Base-by-base conservation (phyloP, 2,113 vertebrate species). In the Marmota monax region DNA sequence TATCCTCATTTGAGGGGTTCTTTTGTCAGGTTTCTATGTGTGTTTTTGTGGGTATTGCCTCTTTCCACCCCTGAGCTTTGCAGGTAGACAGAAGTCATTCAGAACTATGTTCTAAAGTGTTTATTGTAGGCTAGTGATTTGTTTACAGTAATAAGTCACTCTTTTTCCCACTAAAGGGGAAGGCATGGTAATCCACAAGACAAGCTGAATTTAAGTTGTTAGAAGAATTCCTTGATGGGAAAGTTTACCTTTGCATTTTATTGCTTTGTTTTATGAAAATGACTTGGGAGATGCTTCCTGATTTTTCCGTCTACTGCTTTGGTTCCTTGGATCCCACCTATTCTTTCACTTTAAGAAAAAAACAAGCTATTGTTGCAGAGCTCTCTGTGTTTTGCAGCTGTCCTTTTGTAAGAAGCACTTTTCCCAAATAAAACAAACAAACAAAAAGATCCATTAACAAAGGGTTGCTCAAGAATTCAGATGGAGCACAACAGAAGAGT, bases 351-450 rank as follows among this genome's bases (percentile, higher is more conserved):
- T 98, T 98, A 98, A 98, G 86, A 58, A 97, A 98, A 98, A 98
- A 98, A 98, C 97, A 98, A 98, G 98, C 98, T 96, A 98, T 98
- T 53, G 14, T 16, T 94, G 48, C 98, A 97, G 98, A 98, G 98
- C 98, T 98, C 98, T 98, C 97, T 97, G 98, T 98, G 98, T 98
- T 98, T 98, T 99, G 98, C 98, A 99, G 98, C 98, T 98, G 98
- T 98, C 97, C 98, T 99, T 99, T 5, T 53, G 51, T 99, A 99
- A 99, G 98, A 99, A 98, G 98, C 98, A 99, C 98, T 99, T 99
- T 98, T 98, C 99, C 99, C 98, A 99, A 99, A 99, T 98, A 98
- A 98, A 99, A 98, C 97, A 92, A 51, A 88, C 3, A 65, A 98
- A 53, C 13, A 53, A 53, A 53, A 58, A 58, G 13, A 58, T 58